Percentiles rank a stretch among this genome's conserved stretches.
Evolutionary conservation across 2,113 vertebrate genomes (phyloP).

Genomic region (Pantherophis guttatus): DNA sequence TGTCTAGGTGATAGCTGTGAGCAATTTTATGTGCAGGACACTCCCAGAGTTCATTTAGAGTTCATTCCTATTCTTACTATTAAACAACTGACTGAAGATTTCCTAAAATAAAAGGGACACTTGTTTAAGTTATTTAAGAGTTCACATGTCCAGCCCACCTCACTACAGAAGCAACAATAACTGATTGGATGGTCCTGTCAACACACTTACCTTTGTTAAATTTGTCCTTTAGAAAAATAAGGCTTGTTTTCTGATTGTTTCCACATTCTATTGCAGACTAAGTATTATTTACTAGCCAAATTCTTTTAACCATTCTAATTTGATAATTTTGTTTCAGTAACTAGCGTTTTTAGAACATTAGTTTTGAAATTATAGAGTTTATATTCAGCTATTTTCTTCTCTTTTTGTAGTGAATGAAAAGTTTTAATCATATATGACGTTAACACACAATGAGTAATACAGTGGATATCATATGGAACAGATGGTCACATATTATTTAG

Average conservation of each 20-base stretch:
- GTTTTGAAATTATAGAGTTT: background rate
- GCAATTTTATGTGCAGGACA: background rate
- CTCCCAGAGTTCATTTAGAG: background rate
- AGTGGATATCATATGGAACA: background rate
- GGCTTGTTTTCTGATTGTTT: background rate
- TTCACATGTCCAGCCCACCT: background rate
- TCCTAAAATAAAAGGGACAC: background rate
- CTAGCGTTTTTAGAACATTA: background rate
- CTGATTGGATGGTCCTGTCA: background rate
- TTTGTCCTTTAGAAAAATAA: background rate
- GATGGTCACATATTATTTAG: background rate
- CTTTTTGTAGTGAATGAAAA: background rate
- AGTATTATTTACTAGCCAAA: constrained; percentile 6
- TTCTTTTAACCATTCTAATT: background rate
- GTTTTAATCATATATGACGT: background rate
- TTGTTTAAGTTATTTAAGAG: background rate
- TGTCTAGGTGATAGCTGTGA: background rate
- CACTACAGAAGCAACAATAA: background rate
- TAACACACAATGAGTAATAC: background rate
- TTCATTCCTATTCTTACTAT: background rate
- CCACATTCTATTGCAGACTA: constrained; percentile 9
- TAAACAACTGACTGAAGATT: background rate
- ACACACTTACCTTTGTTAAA: background rate
- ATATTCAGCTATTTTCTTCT: background rate
- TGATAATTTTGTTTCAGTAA: background rate